Evolutionary conservation across 2,888 invertebrate species (phyloP), one percentile per base, ranked within the genome.

Genomic region (Agriotes lineatus): DNA sequence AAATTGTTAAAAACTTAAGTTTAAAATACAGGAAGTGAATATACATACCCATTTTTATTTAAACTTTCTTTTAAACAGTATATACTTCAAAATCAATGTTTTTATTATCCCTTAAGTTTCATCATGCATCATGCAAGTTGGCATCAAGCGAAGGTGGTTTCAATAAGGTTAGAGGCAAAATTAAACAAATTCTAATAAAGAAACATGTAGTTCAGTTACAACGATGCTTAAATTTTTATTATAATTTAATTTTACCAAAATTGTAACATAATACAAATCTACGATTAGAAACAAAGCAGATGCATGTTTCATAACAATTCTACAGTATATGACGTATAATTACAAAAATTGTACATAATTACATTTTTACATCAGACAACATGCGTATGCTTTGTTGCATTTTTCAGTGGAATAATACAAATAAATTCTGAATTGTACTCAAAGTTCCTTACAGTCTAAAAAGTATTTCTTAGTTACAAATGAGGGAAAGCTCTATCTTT

Each of bases 231-330:
- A 63, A 68, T 67, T 61, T 68, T 57, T 42, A 39, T 56, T 44
- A 62, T 68, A 62, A 68, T 67, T 67, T 67, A 67, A 48, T 48
- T 50, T 52, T 63, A 68, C 62, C 57, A 62, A 25, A 60, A 58
- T 63, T 20, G 58, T 58, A 68, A 68, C 62, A 52, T 61, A 64
- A 33, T 58, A 25, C 33, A 64, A 48, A 25, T 63, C 63, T 64
- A 57, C 39, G 3, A 39, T 44, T 42, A 59, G 20, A 12, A 54
- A 68, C 68, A 68, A 68, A 68, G 58, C 62, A 68, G 62, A 68
- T 59, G 68, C 68, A 62, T 68, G 58, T 63, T 62, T 48, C 6
- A 19, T 48, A 42, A 22, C 22, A 42, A 25, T 62, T 50, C 4
- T 20, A 59, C 18, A 30, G 39, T 25, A 60, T 33, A 9, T 33